Base-by-base conservation (phyloP, 1,140 invertebrate species). In the Odontomachus brunneus region DNA sequence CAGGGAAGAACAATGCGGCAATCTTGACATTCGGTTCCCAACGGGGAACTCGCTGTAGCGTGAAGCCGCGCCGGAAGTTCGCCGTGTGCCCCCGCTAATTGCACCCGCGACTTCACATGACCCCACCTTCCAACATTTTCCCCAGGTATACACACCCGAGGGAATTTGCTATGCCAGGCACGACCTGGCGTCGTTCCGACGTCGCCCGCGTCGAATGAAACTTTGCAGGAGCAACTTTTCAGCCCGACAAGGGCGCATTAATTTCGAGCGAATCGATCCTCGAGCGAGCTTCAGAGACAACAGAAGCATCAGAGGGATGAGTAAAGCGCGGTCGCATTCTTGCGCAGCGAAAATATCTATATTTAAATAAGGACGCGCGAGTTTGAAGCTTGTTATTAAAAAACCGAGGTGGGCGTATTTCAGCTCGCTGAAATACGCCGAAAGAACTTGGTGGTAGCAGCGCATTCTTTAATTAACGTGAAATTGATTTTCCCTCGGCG, bases 61-160 rank as follows among this genome's bases (percentile, higher is more conserved):
- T 93, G 91, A 93, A 93, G 89, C 84, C 76, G 84, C 83, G 90
- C 89, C 92, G 93, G 93, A 94, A 93, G 92, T 93, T 89, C 92
- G 92, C 92, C 86, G 84, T 89, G 86, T 93, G 90, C 93, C 89
- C 89, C 85, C 89, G 88, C 90, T 94, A 94, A 94, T 94, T 93
- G 91, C 88, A 90, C 87, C 83, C 88, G 81, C 88, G 91, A 90
- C 90, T 92, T 92, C 91, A 86, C 87, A 88, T 88, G 87, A 89
- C 76, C 88, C 81, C 33, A 62, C 59, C 82, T 51, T 62, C 19
- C 49, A 59, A 51, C 48, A 72, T 75, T 59, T 63, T 85, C 44
- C 59, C 49, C 48, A n/a, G 22, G 24, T 73, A 48, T 22, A 55
- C 53, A 24, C 33, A 12, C 49, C 53, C 22, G 24, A 15, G 44